A percentile compares a stretch with the other conserved stretches of the same genome.
These are phyloP conservation scores for Limnodromus scolopaceus DNA, from an alignment of 2,797 vertebrate genomes.

Conservation along the genomic window DNA sequence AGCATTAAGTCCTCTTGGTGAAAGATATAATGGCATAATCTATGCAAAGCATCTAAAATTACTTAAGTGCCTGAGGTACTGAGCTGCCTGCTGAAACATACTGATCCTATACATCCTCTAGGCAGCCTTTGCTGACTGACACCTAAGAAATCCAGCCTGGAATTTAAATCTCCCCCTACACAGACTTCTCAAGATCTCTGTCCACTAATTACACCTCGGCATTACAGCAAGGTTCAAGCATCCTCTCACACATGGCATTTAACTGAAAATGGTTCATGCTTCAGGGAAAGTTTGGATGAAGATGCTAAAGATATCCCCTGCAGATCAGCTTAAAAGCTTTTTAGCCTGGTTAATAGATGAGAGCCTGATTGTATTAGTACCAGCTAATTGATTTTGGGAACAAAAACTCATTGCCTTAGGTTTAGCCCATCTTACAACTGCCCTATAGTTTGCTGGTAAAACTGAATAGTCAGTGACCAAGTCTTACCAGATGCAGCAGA, in stretches of 20 bases:
- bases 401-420: constrained; percentile 2
- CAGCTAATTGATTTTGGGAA: constrained; percentile 12
- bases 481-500: constrained; percentile 3
- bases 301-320: constrained; percentile 44
- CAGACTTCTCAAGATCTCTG: background rate
- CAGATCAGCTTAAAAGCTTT: constrained; percentile 54
- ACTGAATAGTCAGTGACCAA: background rate
- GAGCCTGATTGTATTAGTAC: constrained; percentile 3
- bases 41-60: background rate
- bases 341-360: constrained; percentile 6
- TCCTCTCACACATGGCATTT: background rate
- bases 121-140: background rate
- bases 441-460: background rate
- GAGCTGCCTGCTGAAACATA: background rate
- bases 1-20: background rate
- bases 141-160: background rate
- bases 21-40: background rate
- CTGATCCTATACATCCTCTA: background rate
- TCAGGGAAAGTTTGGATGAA: constrained; percentile 46
- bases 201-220: background rate
- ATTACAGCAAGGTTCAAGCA: background rate
- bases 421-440: background rate
- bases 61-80: background rate
- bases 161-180: background rate
- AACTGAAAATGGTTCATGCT: background rate